Conservation (phyloP, 2,888 invertebrate genomes). For the Rhaphigaster nebulosa region DNA sequence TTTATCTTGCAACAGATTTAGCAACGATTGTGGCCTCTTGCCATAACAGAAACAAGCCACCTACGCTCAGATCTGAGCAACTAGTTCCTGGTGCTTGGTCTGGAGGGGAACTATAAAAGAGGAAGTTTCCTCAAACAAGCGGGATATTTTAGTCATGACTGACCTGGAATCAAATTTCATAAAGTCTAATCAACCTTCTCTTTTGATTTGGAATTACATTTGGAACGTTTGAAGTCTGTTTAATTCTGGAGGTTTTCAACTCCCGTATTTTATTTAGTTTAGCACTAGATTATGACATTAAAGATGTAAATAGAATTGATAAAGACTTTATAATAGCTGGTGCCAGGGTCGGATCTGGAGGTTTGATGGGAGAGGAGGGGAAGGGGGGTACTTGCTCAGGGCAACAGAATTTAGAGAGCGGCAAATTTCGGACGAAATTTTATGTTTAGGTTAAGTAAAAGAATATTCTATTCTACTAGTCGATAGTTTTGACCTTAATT, state of each 20-base stretch:
- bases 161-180: background rate
- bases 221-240: background rate
- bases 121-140: background rate
- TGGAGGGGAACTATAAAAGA: background rate
- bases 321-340: background rate
- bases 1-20: background rate
- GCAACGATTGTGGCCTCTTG: conserved; percentile 4
- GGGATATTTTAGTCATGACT: background rate
- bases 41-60: background rate
- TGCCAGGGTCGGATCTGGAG: too few relatives aligned
- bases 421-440: too few relatives aligned
- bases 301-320: background rate
- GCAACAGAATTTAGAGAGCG: too few relatives aligned
- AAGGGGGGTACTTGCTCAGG: too few relatives aligned
- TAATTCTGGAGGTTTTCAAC: background rate
- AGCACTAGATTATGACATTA: background rate
- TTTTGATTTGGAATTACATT: background rate
- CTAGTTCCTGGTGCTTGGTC: conserved; percentile 15
- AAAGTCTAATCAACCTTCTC: background rate
- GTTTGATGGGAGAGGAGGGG: too few relatives aligned
- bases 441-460: too few relatives aligned
- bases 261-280: background rate
- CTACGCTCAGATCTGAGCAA: background rate
- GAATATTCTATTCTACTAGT: too few relatives aligned
- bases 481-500: too few relatives aligned